A percentile compares a stretch with the other conserved stretches of the same genome.
Evolutionary conservation across 2,797 vertebrate species (phyloP).

Genomic region (Pangasius sanitwongsei): DNA sequence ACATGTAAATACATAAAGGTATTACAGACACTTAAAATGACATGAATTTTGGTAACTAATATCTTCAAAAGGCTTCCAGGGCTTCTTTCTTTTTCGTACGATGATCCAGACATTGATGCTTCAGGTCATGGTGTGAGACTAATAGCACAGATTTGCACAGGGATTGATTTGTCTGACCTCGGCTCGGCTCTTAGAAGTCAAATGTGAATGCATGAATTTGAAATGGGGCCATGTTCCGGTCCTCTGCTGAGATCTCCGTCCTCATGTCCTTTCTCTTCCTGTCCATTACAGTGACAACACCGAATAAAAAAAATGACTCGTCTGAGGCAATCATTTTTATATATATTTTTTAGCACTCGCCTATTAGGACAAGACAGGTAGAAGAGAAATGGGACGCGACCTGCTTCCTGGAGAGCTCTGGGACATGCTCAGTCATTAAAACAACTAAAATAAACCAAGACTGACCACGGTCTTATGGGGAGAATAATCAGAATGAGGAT

Average conservation of each 20-base stretch:
- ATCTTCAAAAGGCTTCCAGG: not conserved
- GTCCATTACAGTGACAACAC: not conserved
- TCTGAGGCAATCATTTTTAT: not conserved
- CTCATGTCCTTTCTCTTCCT: not conserved
- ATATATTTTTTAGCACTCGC: constrained; percentile 2
- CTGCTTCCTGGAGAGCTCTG: constrained; percentile 18
- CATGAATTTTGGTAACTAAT: not conserved
- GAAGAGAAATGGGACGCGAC: constrained; percentile 15
- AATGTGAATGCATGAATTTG: constrained; percentile 18
- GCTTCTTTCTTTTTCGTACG: not conserved
- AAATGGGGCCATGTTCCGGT: not conserved
- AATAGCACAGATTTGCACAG: constrained; percentile 2
- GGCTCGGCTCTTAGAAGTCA: not conserved
- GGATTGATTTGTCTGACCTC: constrained; percentile 14
- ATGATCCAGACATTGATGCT: not conserved
- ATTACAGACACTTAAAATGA: not conserved
- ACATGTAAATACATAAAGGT: not conserved
- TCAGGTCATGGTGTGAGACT: not conserved
- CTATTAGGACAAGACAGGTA: constrained; percentile 23
- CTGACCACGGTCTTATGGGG: not conserved
- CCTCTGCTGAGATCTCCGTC: not conserved
- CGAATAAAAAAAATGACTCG: not conserved
- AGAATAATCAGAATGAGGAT: constrained; percentile 14
- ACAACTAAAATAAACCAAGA: constrained; percentile 31
- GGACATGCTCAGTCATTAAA: constrained; percentile 23